Base-by-base conservation (phyloP, 2,888 invertebrate genomes). In the Parelbella ahira region DNA sequence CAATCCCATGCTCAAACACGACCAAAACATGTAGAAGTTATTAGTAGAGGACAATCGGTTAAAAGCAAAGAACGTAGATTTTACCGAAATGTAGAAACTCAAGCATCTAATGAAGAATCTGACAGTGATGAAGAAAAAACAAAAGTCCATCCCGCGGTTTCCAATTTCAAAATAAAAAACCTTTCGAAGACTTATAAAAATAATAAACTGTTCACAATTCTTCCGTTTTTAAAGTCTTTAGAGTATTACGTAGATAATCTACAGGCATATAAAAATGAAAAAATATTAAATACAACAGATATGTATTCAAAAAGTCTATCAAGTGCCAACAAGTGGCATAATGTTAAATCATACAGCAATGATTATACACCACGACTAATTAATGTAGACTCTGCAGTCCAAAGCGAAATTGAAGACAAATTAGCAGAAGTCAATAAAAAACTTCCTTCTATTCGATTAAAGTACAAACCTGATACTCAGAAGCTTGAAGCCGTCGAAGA, bases 321-420 rank as follows among this genome's bases (percentile, higher is more conserved):
- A 10, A 58, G 53, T 36, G 62, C 50, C 15, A 75, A 81, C 49
- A 81, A 80, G 53, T 84, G 84, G 84, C 81, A 81, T 48, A 81
- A 82, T 49, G 68, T 79, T 1, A 80, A 77, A 53, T 67, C 76
- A 2, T 80, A 75, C 39, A 79, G 49, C 49, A 80, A 79, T 44
- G 71, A 77, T 39, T 76, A 70, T 30, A 74, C 75, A 9, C 80
- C 80, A 1, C 62, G 75, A 4, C 60, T 63, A 30, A 60, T 79
- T 8, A 66, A 68, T 47, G 44, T 71, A 46, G 58, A 68, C 21
- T 50, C 58, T n/a, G 11, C 15, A 27, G 47, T 12, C 55, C 57
- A 23, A 55, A 51, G 28, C 24, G 43, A 47, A 20, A 48, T 56
- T 1, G 53, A 66, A 2, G 51, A 54, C 44, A 64, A 62, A 43